Base-by-base conservation (phyloP, 2,888 invertebrate species). In the Axea sp. region DNA sequence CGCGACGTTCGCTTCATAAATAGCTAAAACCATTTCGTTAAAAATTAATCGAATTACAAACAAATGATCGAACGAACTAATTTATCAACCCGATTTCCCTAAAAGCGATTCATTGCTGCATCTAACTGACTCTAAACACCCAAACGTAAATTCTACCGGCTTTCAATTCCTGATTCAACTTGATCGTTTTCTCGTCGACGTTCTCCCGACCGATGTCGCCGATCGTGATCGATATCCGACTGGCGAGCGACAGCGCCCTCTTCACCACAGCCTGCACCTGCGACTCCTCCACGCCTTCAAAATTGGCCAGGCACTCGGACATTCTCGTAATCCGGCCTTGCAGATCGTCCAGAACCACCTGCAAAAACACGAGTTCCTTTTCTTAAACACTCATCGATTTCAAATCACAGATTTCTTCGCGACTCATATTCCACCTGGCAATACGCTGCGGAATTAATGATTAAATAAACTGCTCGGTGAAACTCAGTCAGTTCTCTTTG, bases 391-490 rank as follows among this genome's bases (percentile, higher is more conserved):
- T n/a, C n/a, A n/a, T n/a, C n/a, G n/a, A n/a, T n/a, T n/a, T n/a
- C n/a, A n/a, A n/a, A n/a, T n/a, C n/a, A n/a, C n/a, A n/a, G n/a
- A n/a, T n/a, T n/a, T n/a, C n/a, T n/a, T n/a, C n/a, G n/a, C n/a
- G n/a, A n/a, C n/a, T n/a, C n/a, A n/a, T n/a, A n/a, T n/a, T n/a
- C n/a, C n/a, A 19, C 93, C 88, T 92, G 91, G 77, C 91, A 90
- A 85, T 92, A 93, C 17, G 93, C 92, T 53, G 90, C 89, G 0
- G 93, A 92, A 84, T 93, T 93, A 2, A 93, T 91, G 65, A 93
- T 92, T 37, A 91, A 84, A 85, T 92, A 92, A 28, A 93, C 90
- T 33, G 89, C 88, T 60, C 89, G 88, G 72, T 90, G 89, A 49
- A 93, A 89, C 37, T 89, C 89, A 24, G 86, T 84, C 1, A 92